Evolutionary conservation across 2,888 invertebrate species (phyloP), one percentile per base, ranked within the genome.

Genomic region (Plagiodera versicolora): DNA sequence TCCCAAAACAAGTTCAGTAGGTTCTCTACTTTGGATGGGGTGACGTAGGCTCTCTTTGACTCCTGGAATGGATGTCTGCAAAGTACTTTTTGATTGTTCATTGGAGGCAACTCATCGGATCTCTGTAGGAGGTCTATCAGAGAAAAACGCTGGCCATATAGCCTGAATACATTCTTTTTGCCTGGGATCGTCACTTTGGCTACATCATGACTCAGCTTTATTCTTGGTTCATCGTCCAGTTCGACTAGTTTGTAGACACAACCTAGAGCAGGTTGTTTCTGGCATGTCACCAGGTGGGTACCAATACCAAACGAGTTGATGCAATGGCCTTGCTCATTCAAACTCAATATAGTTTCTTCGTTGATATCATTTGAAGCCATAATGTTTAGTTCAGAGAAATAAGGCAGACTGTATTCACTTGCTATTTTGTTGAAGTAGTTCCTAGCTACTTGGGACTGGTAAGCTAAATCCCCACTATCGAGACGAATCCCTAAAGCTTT

Each of bases 361-460:
- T 98, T 98, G 66, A 98, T 98, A 77, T 98, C 98, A 80, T 98
- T 99, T 45, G 97, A 98, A 0, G 97, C 98, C 59, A 98, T 94
- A 69, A 98, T 98, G n/a, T 87, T 89, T 64, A 97, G 81, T 61
- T 88, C 84, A 17, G 87, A 85, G 81, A 98, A 96, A 92, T 93
- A 94, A 0, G 91, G 88, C 66, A 94, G 79, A 61, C 89, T 83
- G 75, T 89, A 92, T 76, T 86, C 83, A 48, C 85, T 83, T 0
- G 91, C 90, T 28, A 98, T 87, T 74, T 84, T 86, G 75, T 82
- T 86, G 77, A 98, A 98, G 24, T 89, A 88, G 60, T 89, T 86
- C 64, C 96, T 83, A 0, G 96, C 90, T 63, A 92, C 83, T 61
- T 91, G 91, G 5, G 97, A 97, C 48, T 98, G 83, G 79, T 98